These are phyloP conservation scores for Tupiocoris notatus DNA, from an alignment of 2,888 invertebrate genomes.

Conservation along the genomic window DNA sequence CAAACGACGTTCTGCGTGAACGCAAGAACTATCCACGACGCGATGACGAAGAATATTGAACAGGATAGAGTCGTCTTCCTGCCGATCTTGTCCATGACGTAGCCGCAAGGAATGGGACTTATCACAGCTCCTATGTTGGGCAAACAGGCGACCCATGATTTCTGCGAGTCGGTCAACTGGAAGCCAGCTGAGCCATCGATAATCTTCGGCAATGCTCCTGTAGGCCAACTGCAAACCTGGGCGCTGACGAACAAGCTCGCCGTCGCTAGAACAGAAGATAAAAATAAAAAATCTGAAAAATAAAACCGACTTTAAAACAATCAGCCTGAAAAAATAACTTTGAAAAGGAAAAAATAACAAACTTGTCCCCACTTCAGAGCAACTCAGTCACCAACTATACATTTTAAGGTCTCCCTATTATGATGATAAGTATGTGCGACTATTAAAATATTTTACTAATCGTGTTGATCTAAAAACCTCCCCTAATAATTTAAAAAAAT, in stretches of 20 bases:
- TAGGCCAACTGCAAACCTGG: conserved; percentile 47
- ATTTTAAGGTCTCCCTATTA: too few species aligned
- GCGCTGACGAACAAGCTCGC: conserved; percentile 37
- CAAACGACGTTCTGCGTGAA: conserved; percentile 39
- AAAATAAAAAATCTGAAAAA: too few species aligned
- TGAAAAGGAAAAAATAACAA: too few species aligned
- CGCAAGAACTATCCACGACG: conserved; percentile 56
- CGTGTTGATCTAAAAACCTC: too few species aligned
- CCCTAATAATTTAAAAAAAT: too few species aligned
- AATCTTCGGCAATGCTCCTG: conserved; percentile 46
- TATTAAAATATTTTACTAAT: too few species aligned
- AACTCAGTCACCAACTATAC: too few species aligned
- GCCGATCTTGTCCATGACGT: conserved; percentile 60
- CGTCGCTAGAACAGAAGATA: conserved; percentile 39
- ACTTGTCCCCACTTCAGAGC: too few species aligned
- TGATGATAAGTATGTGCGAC: too few species aligned
- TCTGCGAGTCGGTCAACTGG: conserved; percentile 41
- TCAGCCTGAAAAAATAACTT: too few species aligned
- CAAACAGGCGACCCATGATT: conserved; percentile 47
- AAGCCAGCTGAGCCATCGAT: conserved; percentile 45
- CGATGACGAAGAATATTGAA: conserved; percentile 60
- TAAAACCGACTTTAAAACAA: too few species aligned
- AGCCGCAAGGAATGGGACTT: conserved; percentile 55
- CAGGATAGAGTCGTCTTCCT: conserved; percentile 59
- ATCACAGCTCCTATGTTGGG: conserved; percentile 49